phyloP scores from a whole-genome alignment of 2,888 invertebrate genomes.

The Chaetogeoica ovagalla region DNA sequence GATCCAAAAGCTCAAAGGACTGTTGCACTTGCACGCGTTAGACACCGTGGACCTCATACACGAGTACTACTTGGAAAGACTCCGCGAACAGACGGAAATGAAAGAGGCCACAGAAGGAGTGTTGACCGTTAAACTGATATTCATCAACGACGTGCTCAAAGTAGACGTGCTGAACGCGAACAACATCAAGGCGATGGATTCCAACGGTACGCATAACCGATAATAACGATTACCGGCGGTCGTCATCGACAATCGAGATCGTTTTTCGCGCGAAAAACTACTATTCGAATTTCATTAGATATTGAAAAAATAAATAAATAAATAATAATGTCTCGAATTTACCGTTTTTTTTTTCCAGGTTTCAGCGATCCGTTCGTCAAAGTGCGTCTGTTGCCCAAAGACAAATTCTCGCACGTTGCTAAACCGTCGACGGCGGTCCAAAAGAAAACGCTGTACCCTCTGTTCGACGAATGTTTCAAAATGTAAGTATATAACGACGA shows the following conservation, averaged over 20 bases:
- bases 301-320: too few relatives aligned
- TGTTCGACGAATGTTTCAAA: constrained; percentile 92
- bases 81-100: constrained; percentile 70
- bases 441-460: constrained; percentile 88
- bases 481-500: constrained; percentile 71
- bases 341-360: constrained; percentile 62
- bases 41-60: constrained; percentile 88
- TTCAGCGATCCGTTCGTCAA: constrained; percentile 92
- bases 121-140: constrained; percentile 76
- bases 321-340: too few relatives aligned
- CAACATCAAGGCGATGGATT: constrained; percentile 83
- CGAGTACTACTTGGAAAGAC: constrained; percentile 69
- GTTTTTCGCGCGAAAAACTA: too few relatives aligned
- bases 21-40: constrained; percentile 80
- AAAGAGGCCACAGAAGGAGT: constrained; percentile 72
- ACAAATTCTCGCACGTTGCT: constrained; percentile 74
- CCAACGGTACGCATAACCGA: constrained; percentile 69
- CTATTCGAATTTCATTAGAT: too few relatives aligned
- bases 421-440: constrained; percentile 88
- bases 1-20: constrained; percentile 65
- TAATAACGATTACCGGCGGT: too few relatives aligned
- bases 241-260: too few relatives aligned
- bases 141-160: constrained; percentile 71
- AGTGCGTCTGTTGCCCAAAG: constrained; percentile 80
- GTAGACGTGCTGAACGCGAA: constrained; percentile 88